Conservation (phyloP, 2,888 invertebrate species). For the Conchocele bisecta region DNA sequence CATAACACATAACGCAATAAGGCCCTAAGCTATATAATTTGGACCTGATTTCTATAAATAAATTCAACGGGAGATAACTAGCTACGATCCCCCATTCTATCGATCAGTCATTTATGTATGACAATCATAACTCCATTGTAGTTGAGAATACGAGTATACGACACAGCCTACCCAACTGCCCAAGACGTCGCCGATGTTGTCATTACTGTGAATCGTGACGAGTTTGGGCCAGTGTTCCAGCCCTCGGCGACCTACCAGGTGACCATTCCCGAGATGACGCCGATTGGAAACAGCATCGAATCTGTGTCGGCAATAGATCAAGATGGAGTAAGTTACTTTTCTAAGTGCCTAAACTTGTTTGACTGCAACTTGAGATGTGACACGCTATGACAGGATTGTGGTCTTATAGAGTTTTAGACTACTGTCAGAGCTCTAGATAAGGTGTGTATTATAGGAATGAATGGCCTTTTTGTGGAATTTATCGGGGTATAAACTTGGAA, state of each 20-base stretch:
- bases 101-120: neutral
- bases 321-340: slow-evolving; percentile 56
- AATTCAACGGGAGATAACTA: too few relatives aligned
- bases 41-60: too few relatives aligned
- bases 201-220: slow-evolving; percentile 73
- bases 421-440: too few relatives aligned
- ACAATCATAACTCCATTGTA: slow-evolving; percentile 32
- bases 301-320: slow-evolving; percentile 62
- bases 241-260: slow-evolving; percentile 61
- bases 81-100: neutral
- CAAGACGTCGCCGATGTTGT: slow-evolving; percentile 67
- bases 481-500: too few relatives aligned
- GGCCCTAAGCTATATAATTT: too few relatives aligned
- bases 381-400: too few relatives aligned
- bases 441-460: too few relatives aligned
- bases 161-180: slow-evolving; percentile 70
- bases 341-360: too few relatives aligned
- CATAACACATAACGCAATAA: too few relatives aligned
- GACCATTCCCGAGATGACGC: slow-evolving; percentile 62
- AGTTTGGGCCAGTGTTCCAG: slow-evolving; percentile 71
- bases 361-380: too few relatives aligned
- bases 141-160: slow-evolving; percentile 71
- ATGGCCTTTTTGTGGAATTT: too few relatives aligned
- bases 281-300: slow-evolving; percentile 52
- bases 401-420: too few relatives aligned